A percentile compares a stretch with the other conserved stretches of the same genome.
These are phyloP conservation scores for Anastrepha ludens DNA, from an alignment of 1,140 invertebrate genomes.

Conservation along the genomic window DNA sequence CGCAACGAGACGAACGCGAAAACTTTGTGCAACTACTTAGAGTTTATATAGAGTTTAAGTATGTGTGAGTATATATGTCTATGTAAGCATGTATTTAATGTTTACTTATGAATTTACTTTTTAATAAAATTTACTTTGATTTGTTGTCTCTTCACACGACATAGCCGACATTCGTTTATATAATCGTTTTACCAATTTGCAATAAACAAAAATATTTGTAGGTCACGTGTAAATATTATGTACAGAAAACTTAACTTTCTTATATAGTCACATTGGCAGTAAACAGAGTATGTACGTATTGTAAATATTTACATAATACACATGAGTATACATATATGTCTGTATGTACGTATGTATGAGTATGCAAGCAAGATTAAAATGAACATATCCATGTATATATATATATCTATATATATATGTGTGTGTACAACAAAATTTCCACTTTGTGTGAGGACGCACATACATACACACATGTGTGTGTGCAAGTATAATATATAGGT, in stretches of 20 bases:
- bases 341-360: neutral
- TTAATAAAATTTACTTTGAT: no score
- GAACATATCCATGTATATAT: neutral
- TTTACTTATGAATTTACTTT: no score
- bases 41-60: no score
- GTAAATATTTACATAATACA: no score
- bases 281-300: neutral
- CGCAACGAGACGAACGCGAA: no score
- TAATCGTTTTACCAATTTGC: neutral
- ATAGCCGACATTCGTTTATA: neutral
- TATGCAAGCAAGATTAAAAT: neutral
- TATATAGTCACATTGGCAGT: no score
- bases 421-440: neutral
- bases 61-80: neutral
- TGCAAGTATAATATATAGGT: no score
- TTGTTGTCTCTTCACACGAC: no score
- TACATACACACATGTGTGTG: no score
- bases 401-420: neutral
- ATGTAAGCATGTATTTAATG: neutral
- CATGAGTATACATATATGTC: neutral
- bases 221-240: neutral
- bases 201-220: conserved; percentile 16
- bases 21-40: no score
- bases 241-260: neutral
- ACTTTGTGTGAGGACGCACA: no score